These are phyloP conservation scores for Cinclus mexicanus DNA, from an alignment of 2,113 vertebrate genomes.

Conservation along the genomic window DNA sequence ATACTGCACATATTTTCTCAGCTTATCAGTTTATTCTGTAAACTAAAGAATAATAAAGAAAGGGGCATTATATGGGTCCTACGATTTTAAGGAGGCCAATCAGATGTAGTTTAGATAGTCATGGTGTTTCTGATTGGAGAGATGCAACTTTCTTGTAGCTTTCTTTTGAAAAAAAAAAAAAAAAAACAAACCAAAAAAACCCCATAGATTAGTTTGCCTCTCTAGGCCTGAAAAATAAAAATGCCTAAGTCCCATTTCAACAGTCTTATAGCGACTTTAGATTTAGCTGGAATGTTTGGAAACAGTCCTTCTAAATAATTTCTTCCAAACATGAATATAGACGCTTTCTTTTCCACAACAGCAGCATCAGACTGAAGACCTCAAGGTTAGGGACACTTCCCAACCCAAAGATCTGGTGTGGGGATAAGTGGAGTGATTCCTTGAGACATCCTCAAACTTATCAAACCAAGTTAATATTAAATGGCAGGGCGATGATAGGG, in stretches of 20 bases:
- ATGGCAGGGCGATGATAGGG: neutral
- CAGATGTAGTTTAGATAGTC: constrained; percentile 71
- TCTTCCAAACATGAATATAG: neutral
- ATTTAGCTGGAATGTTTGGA: neutral
- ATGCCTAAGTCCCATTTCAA: neutral
- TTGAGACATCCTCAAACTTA: neutral
- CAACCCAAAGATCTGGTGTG: neutral
- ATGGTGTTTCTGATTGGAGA: constrained; percentile 80
- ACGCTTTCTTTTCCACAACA: neutral
- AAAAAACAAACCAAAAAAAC: no score
- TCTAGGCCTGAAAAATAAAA: constrained; percentile 37
- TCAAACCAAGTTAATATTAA: neutral
- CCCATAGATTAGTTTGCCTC: neutral
- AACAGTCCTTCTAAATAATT: neutral
- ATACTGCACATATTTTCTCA: constrained; percentile 57
- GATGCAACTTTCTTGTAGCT: constrained; percentile 63
- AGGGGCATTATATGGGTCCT: constrained; percentile 56
- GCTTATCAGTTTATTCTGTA: constrained; percentile 51
- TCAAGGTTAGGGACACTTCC: neutral
- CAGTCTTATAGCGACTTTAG: neutral
- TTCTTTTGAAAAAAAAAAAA: neutral
- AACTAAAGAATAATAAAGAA: constrained; percentile 47
- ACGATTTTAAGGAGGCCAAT: constrained; percentile 76
- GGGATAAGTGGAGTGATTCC: neutral
- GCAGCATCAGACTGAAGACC: fast-evolving